Percentiles rank a stretch among this genome's conserved stretches.
phyloP scores from a whole-genome alignment of 2,888 invertebrate genomes.

The Beris morrisii region DNA sequence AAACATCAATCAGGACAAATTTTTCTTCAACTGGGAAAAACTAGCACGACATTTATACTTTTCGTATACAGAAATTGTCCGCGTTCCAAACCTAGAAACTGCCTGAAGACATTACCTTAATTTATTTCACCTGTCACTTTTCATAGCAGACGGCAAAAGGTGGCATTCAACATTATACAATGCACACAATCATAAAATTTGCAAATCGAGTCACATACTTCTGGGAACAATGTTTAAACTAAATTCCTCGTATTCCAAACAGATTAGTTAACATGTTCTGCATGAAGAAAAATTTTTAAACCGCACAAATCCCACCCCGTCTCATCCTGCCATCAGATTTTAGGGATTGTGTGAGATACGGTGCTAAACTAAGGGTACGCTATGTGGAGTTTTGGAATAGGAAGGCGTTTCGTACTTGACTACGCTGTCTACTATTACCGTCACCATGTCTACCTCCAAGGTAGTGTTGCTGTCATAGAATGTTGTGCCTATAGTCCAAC shows the following conservation, averaged over 20 bases:
- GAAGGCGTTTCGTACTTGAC: neutral
- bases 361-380: neutral
- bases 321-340: slow-evolving; percentile 1
- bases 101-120: slow-evolving; percentile 31
- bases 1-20: no score
- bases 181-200: slow-evolving; percentile 34
- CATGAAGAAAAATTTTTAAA: slow-evolving; percentile 34
- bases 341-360: slow-evolving; percentile 24
- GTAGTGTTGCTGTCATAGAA: neutral
- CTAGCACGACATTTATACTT: no score
- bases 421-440: neutral
- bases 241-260: slow-evolving; percentile 35
- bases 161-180: slow-evolving; percentile 13
- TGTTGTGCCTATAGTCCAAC: slow-evolving; percentile 12
- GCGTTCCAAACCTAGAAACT: slow-evolving; percentile 27
- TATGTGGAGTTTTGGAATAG: no score
- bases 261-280: slow-evolving; percentile 35
- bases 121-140: slow-evolving; percentile 31
- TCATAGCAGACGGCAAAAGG: slow-evolving; percentile 11
- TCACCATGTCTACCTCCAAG: neutral
- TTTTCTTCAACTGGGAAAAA: no score
- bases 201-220: slow-evolving; percentile 35
- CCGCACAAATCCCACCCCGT: slow-evolving; percentile 16
- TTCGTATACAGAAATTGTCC: slow-evolving; percentile 17
- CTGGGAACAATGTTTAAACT: slow-evolving; percentile 34